Evolutionary conservation across 2,888 invertebrate species (phyloP), one percentile per base, ranked within the genome.

Genomic region (Pogonocherus hispidulus): DNA sequence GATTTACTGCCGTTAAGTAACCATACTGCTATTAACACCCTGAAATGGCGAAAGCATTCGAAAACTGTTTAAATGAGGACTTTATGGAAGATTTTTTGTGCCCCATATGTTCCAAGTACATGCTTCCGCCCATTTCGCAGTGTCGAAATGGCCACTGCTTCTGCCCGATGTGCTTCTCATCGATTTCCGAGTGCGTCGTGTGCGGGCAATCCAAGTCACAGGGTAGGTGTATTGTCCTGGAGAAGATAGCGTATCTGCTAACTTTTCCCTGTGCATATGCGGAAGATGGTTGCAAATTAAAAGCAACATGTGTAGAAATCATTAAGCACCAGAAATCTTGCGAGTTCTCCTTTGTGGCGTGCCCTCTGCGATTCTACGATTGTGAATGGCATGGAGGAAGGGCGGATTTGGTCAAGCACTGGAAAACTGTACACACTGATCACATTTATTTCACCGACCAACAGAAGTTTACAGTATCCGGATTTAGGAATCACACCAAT

Each of bases 351-450:
- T 57, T 69, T 0, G 22, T 63, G 6, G 14, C n/a, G 1, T 73
- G 69, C 60, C 67, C 69, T 9, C 44, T 67, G 22, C 69, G 37
- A 22, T 46, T 63, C 18, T 67, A 66, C 11, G 69, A 71, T 47
- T 77, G 77, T 32, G 35, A 19, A 16, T 76, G 75, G 75, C 41
- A 16, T 16, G 41, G 41, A 14, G 41, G 14, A 16, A 41, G 6
- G 14, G 14, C 14, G 2, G 41, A 41, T 2, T 5, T 41, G 14
- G n/a, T 41, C 3, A 2, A 2, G 2, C 41, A 41, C 16, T 41
- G 41, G n/a, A n/a, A 14, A 41, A 41, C 41, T 5, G 14, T n/a
- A 2, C 41, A 41, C 41, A 1, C 14, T 1, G 0, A 41, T 1
- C 11, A 41, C 41, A 14, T 41, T 41, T 41, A n/a, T 1, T 41